Evolutionary conservation across 1,140 invertebrate species (phyloP).

Genomic region (Caerostris extrusa): DNA sequence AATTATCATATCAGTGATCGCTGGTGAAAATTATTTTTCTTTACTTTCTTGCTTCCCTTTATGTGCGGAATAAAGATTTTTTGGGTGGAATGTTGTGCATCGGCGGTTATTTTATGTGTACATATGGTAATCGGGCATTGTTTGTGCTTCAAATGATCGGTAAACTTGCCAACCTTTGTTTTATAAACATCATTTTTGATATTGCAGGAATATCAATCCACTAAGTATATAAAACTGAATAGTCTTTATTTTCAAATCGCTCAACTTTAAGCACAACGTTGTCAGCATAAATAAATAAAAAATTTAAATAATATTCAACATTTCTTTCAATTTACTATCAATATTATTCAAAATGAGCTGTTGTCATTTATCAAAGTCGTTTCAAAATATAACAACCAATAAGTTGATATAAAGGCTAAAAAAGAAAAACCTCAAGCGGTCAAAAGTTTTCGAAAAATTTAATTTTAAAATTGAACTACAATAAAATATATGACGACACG

Average conservation of each 20-base stretch:
- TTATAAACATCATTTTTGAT: neutral
- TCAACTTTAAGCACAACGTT: neutral
- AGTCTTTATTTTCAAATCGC: neutral
- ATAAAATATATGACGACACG: no score
- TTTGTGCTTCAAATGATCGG: no score
- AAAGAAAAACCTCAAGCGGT: no score
- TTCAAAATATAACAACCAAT: no score
- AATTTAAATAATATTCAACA: no score
- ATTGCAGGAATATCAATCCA: neutral
- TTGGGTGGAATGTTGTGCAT: conserved; percentile 9
- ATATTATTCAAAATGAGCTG: no score
- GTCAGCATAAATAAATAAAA: no score
- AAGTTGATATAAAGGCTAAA: no score
- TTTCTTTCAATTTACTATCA: no score
- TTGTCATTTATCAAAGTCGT: no score
- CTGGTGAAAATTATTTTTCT: conserved; percentile 69
- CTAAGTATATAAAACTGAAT: neutral
- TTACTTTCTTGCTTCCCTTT: conserved; percentile 25
- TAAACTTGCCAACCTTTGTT: neutral
- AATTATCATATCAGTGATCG: conserved; percentile 75
- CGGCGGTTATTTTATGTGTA: neutral
- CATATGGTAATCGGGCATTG: neutral
- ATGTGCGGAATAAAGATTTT: conserved; percentile 4
- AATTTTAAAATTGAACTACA: no score
- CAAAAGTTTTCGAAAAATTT: no score